Percentiles rank a stretch among this genome's conserved stretches.
Evolutionary conservation across 2,113 vertebrate species (phyloP).

Genomic region (Sakesphorus luctuosus): DNA sequence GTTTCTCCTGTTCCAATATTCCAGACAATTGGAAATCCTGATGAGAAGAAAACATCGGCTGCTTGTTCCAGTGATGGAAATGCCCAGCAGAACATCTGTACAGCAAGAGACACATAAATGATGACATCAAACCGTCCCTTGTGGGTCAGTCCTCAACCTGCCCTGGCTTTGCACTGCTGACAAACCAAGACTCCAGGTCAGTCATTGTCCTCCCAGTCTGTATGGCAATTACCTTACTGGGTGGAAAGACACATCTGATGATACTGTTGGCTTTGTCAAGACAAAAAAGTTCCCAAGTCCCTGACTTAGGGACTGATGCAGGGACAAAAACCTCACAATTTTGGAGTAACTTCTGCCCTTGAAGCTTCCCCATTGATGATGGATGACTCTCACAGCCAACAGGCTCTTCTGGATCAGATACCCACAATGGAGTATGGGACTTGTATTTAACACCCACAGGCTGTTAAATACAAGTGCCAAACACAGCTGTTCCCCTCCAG

Average conservation of each 20-base stretch:
- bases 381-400: neutral
- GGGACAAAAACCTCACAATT: rapidly evolving
- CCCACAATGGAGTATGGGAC: neutral
- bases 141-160: neutral
- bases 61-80: neutral
- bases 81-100: neutral
- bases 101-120: rapidly evolving
- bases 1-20: slow-evolving; percentile 13
- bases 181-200: neutral
- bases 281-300: neutral
- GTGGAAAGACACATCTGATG: neutral
- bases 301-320: neutral
- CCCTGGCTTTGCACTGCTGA: neutral
- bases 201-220: neutral
- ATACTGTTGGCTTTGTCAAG: neutral
- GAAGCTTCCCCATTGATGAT: neutral
- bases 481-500: neutral
- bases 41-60: neutral
- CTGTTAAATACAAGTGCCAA: neutral
- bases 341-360: neutral
- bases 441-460: neutral
- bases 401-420: neutral
- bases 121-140: neutral
- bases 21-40: neutral
- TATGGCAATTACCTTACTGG: neutral